These are phyloP conservation scores for Cavia aperea DNA, from an alignment of 2,113 vertebrate genomes.

Conservation along the genomic window DNA sequence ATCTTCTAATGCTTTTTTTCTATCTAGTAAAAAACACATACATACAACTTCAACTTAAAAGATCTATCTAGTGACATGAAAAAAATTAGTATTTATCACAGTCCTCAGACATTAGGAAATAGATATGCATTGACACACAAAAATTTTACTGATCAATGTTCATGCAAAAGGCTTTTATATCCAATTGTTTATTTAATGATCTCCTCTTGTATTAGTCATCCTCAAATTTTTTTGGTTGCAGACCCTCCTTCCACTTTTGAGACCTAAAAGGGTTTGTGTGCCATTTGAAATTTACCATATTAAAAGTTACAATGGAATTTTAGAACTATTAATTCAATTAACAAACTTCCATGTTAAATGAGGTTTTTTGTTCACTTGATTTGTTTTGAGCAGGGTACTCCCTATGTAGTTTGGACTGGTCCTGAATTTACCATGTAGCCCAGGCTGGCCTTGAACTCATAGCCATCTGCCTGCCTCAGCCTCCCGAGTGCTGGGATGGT, in stretches of 20 bases:
- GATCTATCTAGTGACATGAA: neutral
- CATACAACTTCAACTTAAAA: neutral
- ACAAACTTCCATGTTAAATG: conserved; percentile 8
- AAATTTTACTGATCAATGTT: neutral
- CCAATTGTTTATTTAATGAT: neutral
- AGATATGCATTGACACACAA: neutral
- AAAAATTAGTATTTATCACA: conserved; percentile 18
- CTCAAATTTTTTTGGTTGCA: neutral
- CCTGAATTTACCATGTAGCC: neutral
- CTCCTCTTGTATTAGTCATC: neutral
- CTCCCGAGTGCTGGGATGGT: neutral
- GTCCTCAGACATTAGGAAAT: neutral
- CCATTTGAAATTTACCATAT: neutral
- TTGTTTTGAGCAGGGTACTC: neutral
- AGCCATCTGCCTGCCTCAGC: neutral
- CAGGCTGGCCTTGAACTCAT: neutral
- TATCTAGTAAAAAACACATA: conserved; percentile 62
- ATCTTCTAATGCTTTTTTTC: conserved; percentile 71
- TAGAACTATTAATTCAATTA: conserved; percentile 23
- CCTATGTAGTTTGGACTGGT: neutral
- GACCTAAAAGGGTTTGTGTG: neutral
- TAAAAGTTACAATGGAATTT: conserved; percentile 5
- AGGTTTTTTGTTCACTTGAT: neutral
- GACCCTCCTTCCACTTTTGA: neutral
- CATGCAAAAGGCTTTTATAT: neutral